Percentiles rank a stretch among this genome's conserved stretches.
Evolutionary conservation across 2,113 vertebrate genomes (phyloP).

Genomic region (Pangasianodon gigas): DNA sequence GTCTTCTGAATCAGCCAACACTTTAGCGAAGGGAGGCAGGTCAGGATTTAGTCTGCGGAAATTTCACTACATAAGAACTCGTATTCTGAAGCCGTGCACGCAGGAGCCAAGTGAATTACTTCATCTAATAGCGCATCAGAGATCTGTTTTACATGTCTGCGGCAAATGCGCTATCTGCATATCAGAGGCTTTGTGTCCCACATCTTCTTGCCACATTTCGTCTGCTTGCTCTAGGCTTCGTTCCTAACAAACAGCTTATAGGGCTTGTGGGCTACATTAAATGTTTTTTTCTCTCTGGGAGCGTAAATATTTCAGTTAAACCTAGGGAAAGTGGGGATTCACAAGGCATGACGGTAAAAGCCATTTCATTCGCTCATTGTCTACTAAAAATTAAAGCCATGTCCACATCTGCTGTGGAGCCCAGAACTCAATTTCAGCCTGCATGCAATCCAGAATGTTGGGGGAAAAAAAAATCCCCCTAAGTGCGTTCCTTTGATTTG

Average conservation of each 20-base stretch:
- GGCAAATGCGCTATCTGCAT: constrained; percentile 8
- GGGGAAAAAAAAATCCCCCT: constrained; percentile 12
- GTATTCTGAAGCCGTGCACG: not conserved
- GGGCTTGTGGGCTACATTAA: constrained; percentile 55
- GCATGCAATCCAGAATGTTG: constrained; percentile 52
- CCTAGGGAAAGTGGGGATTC: constrained; percentile 60
- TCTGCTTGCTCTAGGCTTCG: constrained; percentile 40
- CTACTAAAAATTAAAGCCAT: constrained; percentile 58
- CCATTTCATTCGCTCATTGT: constrained; percentile 62
- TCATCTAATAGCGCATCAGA: constrained; percentile 30
- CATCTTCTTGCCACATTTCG: constrained; percentile 6
- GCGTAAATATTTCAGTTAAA: constrained; percentile 64
- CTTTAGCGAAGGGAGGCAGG: not conserved
- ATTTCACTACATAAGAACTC: constrained; percentile 12
- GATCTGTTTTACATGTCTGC: constrained; percentile 4
- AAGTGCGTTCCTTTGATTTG: constrained; percentile 12
- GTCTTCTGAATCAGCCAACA: constrained; percentile 15
- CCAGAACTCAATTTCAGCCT: constrained; percentile 51
- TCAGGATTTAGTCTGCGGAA: constrained; percentile 27
- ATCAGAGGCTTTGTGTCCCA: constrained; percentile 4
- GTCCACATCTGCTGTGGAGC: constrained; percentile 60
- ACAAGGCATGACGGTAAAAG: constrained; percentile 63
- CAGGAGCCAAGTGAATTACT: constrained; percentile 23
- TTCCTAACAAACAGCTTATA: constrained; percentile 66
- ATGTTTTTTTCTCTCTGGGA: constrained; percentile 59